A percentile compares a stretch with the other conserved stretches of the same genome.
These are phyloP conservation scores for Agrypnus murinus DNA, from an alignment of 2,888 invertebrate species.

Conservation along the genomic window DNA sequence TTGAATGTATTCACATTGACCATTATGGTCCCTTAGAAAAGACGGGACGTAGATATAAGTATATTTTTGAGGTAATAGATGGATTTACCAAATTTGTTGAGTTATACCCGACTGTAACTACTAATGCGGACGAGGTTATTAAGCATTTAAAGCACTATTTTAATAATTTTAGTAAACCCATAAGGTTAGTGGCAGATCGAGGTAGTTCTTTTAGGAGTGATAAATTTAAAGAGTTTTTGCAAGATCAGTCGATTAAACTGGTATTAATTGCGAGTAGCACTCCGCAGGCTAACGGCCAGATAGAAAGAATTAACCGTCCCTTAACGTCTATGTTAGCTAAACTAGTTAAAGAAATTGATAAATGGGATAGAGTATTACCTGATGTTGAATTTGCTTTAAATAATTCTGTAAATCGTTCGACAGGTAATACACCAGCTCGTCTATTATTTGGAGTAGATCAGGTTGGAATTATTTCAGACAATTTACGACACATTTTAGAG, in stretches of 20 bases:
- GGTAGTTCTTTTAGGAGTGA: no score
- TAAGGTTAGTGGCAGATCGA: constrained; percentile 40
- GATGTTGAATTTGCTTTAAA: background rate
- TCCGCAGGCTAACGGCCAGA: constrained; percentile 8
- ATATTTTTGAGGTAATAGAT: constrained; percentile 59
- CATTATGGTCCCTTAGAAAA: constrained; percentile 59
- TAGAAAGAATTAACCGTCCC: constrained; percentile 15
- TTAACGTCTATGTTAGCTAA: constrained; percentile 3
- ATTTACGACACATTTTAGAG: background rate
- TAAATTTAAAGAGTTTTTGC: no score
- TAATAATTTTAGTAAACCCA: constrained; percentile 53
- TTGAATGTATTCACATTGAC: constrained; percentile 59
- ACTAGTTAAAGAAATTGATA: background rate
- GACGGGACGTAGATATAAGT: constrained; percentile 44
- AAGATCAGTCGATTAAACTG: no score
- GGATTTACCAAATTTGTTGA: constrained; percentile 59
- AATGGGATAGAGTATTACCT: constrained; percentile 3
- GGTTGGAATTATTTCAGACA: background rate
- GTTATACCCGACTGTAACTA: no score
- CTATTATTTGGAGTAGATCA: constrained; percentile 14
- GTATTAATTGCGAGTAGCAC: background rate
- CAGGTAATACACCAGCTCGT: background rate
- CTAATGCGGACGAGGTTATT: constrained; percentile 43
- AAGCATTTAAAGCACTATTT: constrained; percentile 54
- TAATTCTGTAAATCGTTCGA: background rate